Percentiles rank a stretch among this genome's conserved stretches.
phyloP scores from a whole-genome alignment of 2,888 invertebrate species.

The Calameuta filiformis region DNA sequence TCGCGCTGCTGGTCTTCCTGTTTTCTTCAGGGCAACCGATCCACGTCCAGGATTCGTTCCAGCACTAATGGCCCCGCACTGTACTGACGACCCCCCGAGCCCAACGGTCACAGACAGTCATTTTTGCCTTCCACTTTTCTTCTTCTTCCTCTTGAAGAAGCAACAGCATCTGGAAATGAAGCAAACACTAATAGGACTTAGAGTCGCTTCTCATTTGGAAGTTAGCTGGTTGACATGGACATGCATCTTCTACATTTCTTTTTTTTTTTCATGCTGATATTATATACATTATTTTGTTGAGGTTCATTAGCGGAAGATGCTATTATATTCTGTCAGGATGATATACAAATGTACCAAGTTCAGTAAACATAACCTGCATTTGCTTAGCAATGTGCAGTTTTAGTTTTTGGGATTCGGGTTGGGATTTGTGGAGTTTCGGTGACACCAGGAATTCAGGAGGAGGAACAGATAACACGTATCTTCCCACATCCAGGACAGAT shows the following conservation, averaged over 20 bases:
- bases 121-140: slow-evolving; percentile 92
- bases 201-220: slow-evolving; percentile 50
- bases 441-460: slow-evolving; percentile 22
- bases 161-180: slow-evolving; percentile 92
- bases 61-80: slow-evolving; percentile 59
- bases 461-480: slow-evolving; percentile 18
- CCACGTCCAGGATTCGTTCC: slow-evolving; percentile 27
- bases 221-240: slow-evolving; percentile 39
- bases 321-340: neutral
- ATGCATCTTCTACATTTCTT: slow-evolving; percentile 31
- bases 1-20: slow-evolving; percentile 19
- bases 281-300: neutral
- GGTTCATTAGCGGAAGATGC: neutral
- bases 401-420: neutral
- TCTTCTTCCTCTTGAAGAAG: slow-evolving; percentile 99
- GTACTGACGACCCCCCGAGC: slow-evolving; percentile 69
- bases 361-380: neutral
- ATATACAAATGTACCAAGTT: neutral
- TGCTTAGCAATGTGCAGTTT: neutral
- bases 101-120: slow-evolving; percentile 82
- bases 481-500: slow-evolving; percentile 46
- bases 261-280: neutral
- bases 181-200: slow-evolving; percentile 66
- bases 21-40: slow-evolving; percentile 18
- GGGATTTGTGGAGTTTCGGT: slow-evolving; percentile 6